Evolutionary conservation across 2,888 invertebrate species (phyloP).

Genomic region (Fissipunctia ypsillon): DNA sequence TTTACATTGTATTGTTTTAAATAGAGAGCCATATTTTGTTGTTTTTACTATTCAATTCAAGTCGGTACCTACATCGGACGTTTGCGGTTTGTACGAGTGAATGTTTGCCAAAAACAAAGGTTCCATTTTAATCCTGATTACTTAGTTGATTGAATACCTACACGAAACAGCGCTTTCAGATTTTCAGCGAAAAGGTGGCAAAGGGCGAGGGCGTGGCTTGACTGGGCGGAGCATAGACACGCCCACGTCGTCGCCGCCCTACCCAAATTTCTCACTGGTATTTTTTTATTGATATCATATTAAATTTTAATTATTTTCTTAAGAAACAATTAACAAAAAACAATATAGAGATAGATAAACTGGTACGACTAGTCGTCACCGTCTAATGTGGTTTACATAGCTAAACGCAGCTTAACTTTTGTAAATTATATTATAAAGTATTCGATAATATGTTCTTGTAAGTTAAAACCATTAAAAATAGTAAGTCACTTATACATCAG

Average conservation of each 20-base stretch:
- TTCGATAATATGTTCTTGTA: neutral
- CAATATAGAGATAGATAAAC: slow-evolving; percentile 3
- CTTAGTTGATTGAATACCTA: slow-evolving; percentile 76
- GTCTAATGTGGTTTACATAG: neutral
- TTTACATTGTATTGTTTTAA: slow-evolving; percentile 2
- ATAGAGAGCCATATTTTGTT: slow-evolving; percentile 21
- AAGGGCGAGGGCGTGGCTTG: slow-evolving; percentile 88
- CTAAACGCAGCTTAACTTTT: neutral
- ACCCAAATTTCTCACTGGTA: slow-evolving; percentile 80
- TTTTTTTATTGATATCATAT: slow-evolving; percentile 75
- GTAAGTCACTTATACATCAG: neutral
- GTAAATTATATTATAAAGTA: neutral
- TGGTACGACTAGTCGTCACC: neutral
- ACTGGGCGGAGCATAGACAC: slow-evolving; percentile 88
- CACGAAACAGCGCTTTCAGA: slow-evolving; percentile 79
- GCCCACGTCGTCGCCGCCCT: slow-evolving; percentile 87
- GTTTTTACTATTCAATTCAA: slow-evolving; percentile 37
- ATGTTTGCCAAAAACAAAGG: slow-evolving; percentile 67
- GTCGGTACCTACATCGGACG: slow-evolving; percentile 22
- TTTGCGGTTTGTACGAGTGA: slow-evolving; percentile 60
- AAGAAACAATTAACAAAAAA: slow-evolving; percentile 25
- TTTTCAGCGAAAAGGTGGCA: slow-evolving; percentile 85
- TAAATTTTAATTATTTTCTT: slow-evolving; percentile 56
- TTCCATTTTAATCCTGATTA: slow-evolving; percentile 70
- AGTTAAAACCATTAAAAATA: neutral